Conservation (phyloP, 2,797 vertebrate genomes). For the Intellagama lesueurii region DNA sequence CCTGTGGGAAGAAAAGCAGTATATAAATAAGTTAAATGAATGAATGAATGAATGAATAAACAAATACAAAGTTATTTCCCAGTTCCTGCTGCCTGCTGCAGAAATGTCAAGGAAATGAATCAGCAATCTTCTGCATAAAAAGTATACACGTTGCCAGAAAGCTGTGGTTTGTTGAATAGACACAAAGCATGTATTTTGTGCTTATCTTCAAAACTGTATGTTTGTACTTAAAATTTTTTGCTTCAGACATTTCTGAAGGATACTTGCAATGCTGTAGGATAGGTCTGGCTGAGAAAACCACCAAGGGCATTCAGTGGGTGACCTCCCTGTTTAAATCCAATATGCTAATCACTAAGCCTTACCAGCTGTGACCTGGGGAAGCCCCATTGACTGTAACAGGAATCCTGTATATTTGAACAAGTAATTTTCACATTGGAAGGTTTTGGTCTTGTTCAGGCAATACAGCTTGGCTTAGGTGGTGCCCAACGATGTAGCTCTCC, state of each 20-base stretch:
- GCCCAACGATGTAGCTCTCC: no score
- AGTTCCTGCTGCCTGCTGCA: background rate
- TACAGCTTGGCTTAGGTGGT: no score
- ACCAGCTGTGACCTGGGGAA: background rate
- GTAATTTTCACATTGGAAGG: background rate
- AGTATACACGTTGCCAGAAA: background rate
- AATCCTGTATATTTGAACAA: background rate
- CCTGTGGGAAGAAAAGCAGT: no score
- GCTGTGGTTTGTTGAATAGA: background rate
- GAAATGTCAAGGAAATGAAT: background rate
- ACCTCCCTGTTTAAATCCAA: background rate
- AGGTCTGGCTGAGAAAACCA: background rate
- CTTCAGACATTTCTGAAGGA: background rate
- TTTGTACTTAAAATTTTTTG: background rate
- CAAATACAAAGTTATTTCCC: background rate
- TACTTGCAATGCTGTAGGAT: background rate
- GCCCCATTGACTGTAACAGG: background rate
- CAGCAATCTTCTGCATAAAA: background rate
- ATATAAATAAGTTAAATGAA: no score
- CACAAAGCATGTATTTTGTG: background rate
- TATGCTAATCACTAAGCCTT: background rate
- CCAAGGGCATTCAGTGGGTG: background rate
- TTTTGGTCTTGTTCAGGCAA: conserved; percentile 2
- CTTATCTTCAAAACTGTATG: background rate
- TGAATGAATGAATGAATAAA: no score